These are phyloP conservation scores for Palythoa grandis DNA, from an alignment of 92 coral and sea anemone species.

Conservation along the genomic window DNA sequence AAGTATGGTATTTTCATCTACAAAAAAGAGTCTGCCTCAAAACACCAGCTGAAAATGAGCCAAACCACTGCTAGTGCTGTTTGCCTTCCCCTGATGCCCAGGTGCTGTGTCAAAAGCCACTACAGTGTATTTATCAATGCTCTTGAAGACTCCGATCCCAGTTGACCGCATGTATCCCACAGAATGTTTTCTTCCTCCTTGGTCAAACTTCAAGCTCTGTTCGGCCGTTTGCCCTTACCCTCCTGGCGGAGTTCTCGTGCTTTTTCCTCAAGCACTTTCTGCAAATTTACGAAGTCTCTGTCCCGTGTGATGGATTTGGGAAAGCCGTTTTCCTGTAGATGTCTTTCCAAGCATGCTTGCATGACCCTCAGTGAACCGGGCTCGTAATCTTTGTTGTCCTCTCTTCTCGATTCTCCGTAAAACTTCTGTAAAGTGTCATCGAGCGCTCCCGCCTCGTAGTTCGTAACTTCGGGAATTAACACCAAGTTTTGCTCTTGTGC, in stretches of 20 bases:
- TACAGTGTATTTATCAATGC: constrained; percentile 33
- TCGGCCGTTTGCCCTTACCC: constrained; percentile 37
- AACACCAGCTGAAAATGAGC: too few relatives aligned
- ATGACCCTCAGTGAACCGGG: not conserved
- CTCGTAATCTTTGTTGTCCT: too few relatives aligned
- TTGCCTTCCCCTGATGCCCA: constrained; percentile 53
- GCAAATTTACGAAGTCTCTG: not conserved
- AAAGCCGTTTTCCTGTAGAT: not conserved
- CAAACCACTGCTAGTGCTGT: too few relatives aligned
- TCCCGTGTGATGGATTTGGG: constrained; percentile 14
- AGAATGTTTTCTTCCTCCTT: constrained; percentile 44
- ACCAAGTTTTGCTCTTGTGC: not conserved
- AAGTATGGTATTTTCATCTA: too few relatives aligned
- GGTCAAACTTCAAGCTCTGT: constrained; percentile 25
- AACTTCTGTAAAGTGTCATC: too few relatives aligned
- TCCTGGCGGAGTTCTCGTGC: constrained; percentile 21
- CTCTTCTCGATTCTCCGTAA: too few relatives aligned
- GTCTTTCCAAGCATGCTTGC: not conserved
- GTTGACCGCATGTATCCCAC: constrained; percentile 18
- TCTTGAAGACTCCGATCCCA: constrained; percentile 27
- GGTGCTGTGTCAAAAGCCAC: constrained; percentile 44
- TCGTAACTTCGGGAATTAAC: not conserved
- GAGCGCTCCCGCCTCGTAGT: too few relatives aligned
- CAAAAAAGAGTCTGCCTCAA: too few relatives aligned
- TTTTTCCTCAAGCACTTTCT: constrained; percentile 9